Evolutionary conservation across 2,797 vertebrate genomes (phyloP).

Genomic region (Sphaeramia orbicularis): DNA sequence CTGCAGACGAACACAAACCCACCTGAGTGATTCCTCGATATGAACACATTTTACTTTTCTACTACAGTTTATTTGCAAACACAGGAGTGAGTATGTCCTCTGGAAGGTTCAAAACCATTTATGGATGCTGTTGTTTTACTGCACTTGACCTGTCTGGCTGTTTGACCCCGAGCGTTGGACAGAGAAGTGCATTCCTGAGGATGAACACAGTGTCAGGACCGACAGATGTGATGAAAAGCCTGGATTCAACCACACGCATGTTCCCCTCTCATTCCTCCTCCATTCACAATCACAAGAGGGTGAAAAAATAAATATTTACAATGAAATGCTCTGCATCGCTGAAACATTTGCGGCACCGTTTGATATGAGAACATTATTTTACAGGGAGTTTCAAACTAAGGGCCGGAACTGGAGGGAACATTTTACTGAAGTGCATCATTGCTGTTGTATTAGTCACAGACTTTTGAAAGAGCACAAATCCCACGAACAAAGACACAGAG

Average conservation of each 20-base stretch:
- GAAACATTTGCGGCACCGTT: constrained; percentile 45
- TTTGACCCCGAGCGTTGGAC: constrained; percentile 41
- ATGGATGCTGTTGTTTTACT: constrained; percentile 35
- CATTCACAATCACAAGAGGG: constrained; percentile 51
- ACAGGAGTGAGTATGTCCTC: constrained; percentile 12
- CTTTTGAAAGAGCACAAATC: constrained; percentile 42
- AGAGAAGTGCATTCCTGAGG: constrained; percentile 49
- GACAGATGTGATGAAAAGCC: constrained; percentile 50
- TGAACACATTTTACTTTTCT: neutral
- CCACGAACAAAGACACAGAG: neutral
- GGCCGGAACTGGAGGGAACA: constrained; percentile 38
- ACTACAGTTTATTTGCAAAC: constrained; percentile 21
- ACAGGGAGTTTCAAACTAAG: constrained; percentile 44
- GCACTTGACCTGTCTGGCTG: constrained; percentile 58
- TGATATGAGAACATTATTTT: constrained; percentile 40
- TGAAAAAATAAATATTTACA: constrained; percentile 69
- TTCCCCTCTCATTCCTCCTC: constrained; percentile 48
- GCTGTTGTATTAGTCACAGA: constrained; percentile 52
- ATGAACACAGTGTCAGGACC: constrained; percentile 41
- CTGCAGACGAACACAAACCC: too few relatives aligned
- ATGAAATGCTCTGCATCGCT: constrained; percentile 40
- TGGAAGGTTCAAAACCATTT: constrained; percentile 46
- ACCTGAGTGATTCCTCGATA: too few relatives aligned
- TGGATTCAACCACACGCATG: constrained; percentile 31
- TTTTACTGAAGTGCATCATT: constrained; percentile 54